Base-by-base conservation (phyloP, 1,140 invertebrate species). In the Periplaneta americana region DNA sequence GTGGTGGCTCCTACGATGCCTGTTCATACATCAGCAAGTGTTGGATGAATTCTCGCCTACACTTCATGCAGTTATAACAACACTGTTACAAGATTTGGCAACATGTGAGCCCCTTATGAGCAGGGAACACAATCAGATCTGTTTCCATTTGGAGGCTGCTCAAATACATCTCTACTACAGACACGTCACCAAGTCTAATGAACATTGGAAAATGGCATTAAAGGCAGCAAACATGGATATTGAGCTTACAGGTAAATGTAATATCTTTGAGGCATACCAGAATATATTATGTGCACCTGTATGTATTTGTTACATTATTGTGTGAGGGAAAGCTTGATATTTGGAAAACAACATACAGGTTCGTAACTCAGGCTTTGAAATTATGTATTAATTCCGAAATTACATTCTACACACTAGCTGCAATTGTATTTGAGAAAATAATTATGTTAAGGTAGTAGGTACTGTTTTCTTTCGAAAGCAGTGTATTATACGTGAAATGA, bases 161-260 rank as follows among this genome's bases (percentile, higher is more conserved):
- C 93, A 95, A 84, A 90, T 95, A 37, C 94, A 94, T 87, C 88
- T 95, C 18, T 89, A 92, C 74, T 97, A 95, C 86, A 93, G 92
- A 84, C 92, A 95, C 84, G 90, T 95, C 28, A 90, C 91, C 75
- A 91, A 91, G 85, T 92, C 93, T 31, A 91, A 94, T 82, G 90
- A 93, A 81, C 91, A 93, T 86, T 89, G 98, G 17, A 87, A 91
- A 32, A 88, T 88, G 81, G 93, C 94, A 1, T 89, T 90, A 84
- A 86, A 91, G 28, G 83, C 92, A 34, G 88, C 94, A 34, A 91
- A 92, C 74, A 86, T 98, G 75, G 90, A 91, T 75, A 88, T 97
- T 34, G 89, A 93, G 84, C 88, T 95, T 17, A 90, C 90, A 87
- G 93, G 93, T 91, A 85, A 85, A 75, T 84, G n/a, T n/a, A n/a